Base-by-base conservation (phyloP, 2,113 vertebrate genomes). In the Macquaria ambigua region DNA sequence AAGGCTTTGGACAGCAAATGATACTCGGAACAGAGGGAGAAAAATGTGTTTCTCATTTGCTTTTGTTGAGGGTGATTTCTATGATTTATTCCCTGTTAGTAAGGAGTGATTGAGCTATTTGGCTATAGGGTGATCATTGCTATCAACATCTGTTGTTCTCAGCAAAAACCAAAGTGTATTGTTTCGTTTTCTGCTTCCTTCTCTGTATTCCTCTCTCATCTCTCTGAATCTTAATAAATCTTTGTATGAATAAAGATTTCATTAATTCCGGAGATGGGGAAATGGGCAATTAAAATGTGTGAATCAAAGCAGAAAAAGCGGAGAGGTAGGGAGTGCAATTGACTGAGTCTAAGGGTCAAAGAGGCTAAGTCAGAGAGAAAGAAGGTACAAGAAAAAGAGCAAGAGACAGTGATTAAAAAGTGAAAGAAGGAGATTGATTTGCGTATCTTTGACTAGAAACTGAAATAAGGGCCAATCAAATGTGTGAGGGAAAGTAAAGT, bases 251-350 rank as follows among this genome's bases (percentile, higher is more conserved):
- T 86, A 80, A 87, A 87, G 89, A 88, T 92, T 91, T 89, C 20
- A 90, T 88, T 90, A 77, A 93, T 90, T 79, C 87, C 50, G 52
- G 81, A 81, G 89, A 92, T 59, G 73, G 62, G 41, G 79, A 86
- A 86, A 87, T 76, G 46, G 84, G 86, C 78, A 92, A 93, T 94
- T 92, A 89, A 89, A 94, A 89, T 28, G 73, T 86, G 79, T 37
- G 89, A 93, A 83, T 91, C 79, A 81, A 82, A 85, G 81, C 62
- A 61, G 81, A 82, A 58, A 67, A 53, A 69, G 53, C 16, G 23
- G 34, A 58, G 82, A 52, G 85, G 76, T 12, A 18, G 63, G 39
- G 70, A 69, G 80, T 8, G 48, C 77, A 83, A 89, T 11, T 79
- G 87, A 85, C 88, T 82, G 43, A 92, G 83, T 89, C 70, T 81